A percentile compares a stretch with the other conserved stretches of the same genome.
Evolutionary conservation across 2,888 invertebrate genomes (phyloP).

Genomic region (Spialia ferax): DNA sequence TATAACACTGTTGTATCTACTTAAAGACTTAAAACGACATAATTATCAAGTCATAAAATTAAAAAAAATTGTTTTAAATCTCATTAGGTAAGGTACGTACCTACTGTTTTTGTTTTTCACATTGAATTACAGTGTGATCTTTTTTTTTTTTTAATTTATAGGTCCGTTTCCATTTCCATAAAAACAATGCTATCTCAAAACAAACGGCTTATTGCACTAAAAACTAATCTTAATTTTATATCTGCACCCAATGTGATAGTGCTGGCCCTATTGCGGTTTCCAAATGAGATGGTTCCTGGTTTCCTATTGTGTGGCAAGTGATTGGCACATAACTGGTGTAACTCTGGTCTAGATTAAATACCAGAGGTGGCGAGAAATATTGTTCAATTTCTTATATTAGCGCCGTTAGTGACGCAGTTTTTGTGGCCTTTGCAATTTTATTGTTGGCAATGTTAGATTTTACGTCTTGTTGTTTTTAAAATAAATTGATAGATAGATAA

Average conservation of each 20-base stretch:
- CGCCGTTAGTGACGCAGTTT: background rate
- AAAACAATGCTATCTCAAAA: background rate
- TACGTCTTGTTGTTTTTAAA: background rate
- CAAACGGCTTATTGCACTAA: background rate
- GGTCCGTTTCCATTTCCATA: background rate
- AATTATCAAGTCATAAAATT: too few relatives aligned
- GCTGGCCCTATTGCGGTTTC: conserved; percentile 8
- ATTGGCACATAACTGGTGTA: conserved; percentile 13
- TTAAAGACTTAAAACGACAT: too few relatives aligned
- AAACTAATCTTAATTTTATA: conserved; percentile 2
- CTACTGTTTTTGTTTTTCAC: too few relatives aligned
- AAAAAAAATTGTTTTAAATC: too few relatives aligned
- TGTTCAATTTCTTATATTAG: background rate
- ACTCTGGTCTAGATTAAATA: conserved; percentile 19
- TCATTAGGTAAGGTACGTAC: too few relatives aligned
- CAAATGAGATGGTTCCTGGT: conserved; percentile 14
- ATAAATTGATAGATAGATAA: background rate
- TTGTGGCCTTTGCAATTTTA: background rate
- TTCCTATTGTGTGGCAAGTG: conserved; percentile 12
- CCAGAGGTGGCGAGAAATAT: background rate
- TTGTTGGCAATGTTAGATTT: background rate
- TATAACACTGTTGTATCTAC: too few relatives aligned
- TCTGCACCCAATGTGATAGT: background rate
- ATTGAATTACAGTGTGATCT: too few relatives aligned
- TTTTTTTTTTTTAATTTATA: too few relatives aligned